Evolutionary conservation across 2,113 vertebrate species (phyloP), one percentile per base, ranked within the genome.

Genomic region (Datnioides undecimradiatus): DNA sequence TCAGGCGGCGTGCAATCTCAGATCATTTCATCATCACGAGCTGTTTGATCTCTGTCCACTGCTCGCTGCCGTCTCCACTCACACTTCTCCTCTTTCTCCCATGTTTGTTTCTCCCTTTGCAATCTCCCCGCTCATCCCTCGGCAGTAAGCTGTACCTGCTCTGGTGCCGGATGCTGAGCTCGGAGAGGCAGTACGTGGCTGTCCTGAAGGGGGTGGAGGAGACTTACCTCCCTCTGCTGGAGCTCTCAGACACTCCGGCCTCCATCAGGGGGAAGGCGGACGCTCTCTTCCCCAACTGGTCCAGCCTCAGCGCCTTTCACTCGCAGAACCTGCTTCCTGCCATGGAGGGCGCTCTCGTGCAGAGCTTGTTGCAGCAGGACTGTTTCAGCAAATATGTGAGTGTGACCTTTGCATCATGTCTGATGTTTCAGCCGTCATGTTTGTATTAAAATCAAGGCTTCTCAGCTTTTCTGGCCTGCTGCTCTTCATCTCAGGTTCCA

Each of bases 371-470:
- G 51, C 95, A 96, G 1, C 96, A 96, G 27, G 94, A 96, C 90
- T 96, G 96, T 90, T 98, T 98, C 93, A 96, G 95, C 75, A 96
- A 95, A 91, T 96, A 96, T 0, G 97, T 97, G 82, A 94, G 96
- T 90, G 17, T n/a, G n/a, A n/a, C n/a, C n/a, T n/a, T n/a, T n/a
- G n/a, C n/a, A n/a, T n/a, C n/a, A n/a, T n/a, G n/a, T n/a, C n/a
- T n/a, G n/a, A n/a, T n/a, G n/a, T n/a, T n/a, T n/a, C n/a, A n/a
- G n/a, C n/a, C n/a, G n/a, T n/a, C n/a, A n/a, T n/a, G n/a, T n/a
- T n/a, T n/a, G n/a, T n/a, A n/a, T n/a, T n/a, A n/a, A n/a, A n/a
- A n/a, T n/a, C n/a, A n/a, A n/a, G n/a, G n/a, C n/a, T n/a, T n/a
- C n/a, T n/a, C n/a, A n/a, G n/a, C n/a, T n/a, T n/a, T n/a, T n/a